A percentile compares a stretch with the other conserved stretches of the same genome.
These are phyloP conservation scores for Champsocephalus gunnari DNA, from an alignment of 2,797 vertebrate genomes.

Conservation along the genomic window DNA sequence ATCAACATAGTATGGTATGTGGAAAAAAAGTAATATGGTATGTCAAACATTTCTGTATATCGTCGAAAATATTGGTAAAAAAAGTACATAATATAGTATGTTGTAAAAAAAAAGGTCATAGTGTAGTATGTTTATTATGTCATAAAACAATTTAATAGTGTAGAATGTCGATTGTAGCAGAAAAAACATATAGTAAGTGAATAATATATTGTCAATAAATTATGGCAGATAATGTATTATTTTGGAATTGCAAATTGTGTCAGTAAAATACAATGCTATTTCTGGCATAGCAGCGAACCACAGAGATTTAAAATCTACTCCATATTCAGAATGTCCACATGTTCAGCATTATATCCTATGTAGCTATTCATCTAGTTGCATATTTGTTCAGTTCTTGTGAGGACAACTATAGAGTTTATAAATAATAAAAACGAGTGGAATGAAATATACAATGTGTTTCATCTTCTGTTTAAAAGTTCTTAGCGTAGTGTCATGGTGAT, in stretches of 20 bases:
- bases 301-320: neutral
- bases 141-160: too few species aligned
- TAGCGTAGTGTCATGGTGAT: neutral
- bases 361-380: neutral
- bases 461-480: neutral
- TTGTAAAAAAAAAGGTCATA: too few species aligned
- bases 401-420: neutral
- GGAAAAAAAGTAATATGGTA: too few species aligned
- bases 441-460: constrained; percentile 1
- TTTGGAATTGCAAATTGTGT: neutral
- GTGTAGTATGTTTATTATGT: too few species aligned
- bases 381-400: neutral
- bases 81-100: too few species aligned
- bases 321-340: neutral
- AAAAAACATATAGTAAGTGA: neutral
- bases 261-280: neutral
- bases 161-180: too few species aligned
- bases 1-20: too few species aligned
- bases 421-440: neutral
- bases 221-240: neutral
- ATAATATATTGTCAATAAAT: too few species aligned
- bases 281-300: too few species aligned
- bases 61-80: too few species aligned
- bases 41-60: too few species aligned
- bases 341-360: neutral